Base-by-base conservation (phyloP, 2,888 invertebrate genomes). In the Apamea crenata region DNA sequence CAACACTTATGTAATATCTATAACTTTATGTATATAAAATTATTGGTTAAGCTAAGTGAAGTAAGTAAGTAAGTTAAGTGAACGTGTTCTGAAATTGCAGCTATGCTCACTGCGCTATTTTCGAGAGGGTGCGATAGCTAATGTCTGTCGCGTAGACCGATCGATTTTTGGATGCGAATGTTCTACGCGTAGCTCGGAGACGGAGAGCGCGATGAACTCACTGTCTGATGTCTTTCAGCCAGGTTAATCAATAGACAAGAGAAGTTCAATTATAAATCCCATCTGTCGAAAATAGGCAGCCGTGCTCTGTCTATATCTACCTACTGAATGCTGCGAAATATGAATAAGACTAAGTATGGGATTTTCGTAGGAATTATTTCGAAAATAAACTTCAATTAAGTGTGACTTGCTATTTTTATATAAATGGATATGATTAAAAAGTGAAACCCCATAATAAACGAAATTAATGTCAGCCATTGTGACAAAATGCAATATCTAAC, bases 101-200 rank as follows among this genome's bases (percentile, higher is more conserved):
- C 16, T 36, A 40, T 40, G 56, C 56, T 83, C 72, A 56, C 2
- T 74, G 81, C 36, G 61, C 79, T 56, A 61, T 69, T 79, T 71
- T 69, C 36, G 50, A 79, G 84, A 74, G 68, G 32, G 65, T 65
- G 81, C 68, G 29, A 44, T 56, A 59, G 83, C 18, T 73, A 56
- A 73, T 63, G 82, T 82, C 84, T 84, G 82, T 69, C 82, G 29
- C 75, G 75, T 66, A 84, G 74, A 80, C 80, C 63, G 84, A 82
- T 82, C 82, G 82, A 84, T 83, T 47, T 70, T 75, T 56, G 53
- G 29, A 66, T 84, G 84, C 69, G 84, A 82, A 82, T 77, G 72
- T 79, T 79, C 84, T 73, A 74, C 70, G 50, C 69, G 74, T 61
- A 75, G 81, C 44, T 36, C 32, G 59, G 50, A 74, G 80, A 82